phyloP scores from a whole-genome alignment of 2,113 vertebrate species.

The Cebidichthys violaceus region DNA sequence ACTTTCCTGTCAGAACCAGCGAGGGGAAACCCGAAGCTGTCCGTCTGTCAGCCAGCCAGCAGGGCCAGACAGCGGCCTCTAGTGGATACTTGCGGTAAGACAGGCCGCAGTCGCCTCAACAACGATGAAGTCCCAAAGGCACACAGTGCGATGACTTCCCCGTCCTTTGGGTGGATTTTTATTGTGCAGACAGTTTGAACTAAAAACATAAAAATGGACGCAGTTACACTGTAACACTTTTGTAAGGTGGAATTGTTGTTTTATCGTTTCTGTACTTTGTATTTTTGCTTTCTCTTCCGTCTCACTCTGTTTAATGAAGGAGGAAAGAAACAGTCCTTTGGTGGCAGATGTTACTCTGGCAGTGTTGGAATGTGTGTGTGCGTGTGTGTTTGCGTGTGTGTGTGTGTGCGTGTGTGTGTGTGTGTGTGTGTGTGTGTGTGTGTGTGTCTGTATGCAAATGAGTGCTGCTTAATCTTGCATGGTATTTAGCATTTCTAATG shows the following conservation, averaged over 20 bases:
- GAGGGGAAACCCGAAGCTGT: background rate
- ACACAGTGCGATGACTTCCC: background rate
- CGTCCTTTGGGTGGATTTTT: background rate
- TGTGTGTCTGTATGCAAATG: slow-evolving; percentile 56
- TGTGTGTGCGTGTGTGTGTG: slow-evolving; percentile 21
- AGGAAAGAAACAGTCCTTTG: slow-evolving; percentile 34
- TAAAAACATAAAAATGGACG: background rate
- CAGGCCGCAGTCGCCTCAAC: background rate
- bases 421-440: slow-evolving; percentile 20
- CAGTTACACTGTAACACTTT: background rate
- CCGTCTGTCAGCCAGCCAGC: background rate
- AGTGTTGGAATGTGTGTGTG: slow-evolving; percentile 66
- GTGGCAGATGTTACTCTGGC: slow-evolving; percentile 65
- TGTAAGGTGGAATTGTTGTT: background rate
- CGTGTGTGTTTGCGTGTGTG: slow-evolving; percentile 27
- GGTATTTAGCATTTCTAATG: slow-evolving; percentile 72
- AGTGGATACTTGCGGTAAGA: slow-evolving; percentile 29
- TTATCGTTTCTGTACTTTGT: background rate
- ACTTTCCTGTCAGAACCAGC: background rate
- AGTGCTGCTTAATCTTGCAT: slow-evolving; percentile 58
- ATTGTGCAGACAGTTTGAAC: background rate
- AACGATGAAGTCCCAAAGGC: background rate
- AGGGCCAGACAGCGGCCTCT: slow-evolving; percentile 39
- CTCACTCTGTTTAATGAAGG: slow-evolving; percentile 27
- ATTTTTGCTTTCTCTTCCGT: background rate